Base-by-base conservation (phyloP, 2,888 invertebrate genomes). In the Germaria angustata region DNA sequence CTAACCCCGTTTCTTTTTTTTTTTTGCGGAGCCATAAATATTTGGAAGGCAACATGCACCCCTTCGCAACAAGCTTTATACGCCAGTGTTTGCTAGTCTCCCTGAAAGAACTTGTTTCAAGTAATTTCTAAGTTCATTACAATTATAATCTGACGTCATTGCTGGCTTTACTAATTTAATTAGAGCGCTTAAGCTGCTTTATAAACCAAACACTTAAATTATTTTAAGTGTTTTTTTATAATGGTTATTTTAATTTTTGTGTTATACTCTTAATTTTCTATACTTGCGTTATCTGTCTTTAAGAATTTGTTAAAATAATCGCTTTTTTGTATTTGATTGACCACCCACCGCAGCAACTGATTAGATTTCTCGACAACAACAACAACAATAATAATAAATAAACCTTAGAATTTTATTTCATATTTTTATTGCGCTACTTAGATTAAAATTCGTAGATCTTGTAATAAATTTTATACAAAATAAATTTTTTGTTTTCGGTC, bases 321-420 rank as follows among this genome's bases (percentile, higher is more conserved):
- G 36, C 11, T 24, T 8, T 55, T 71, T 44, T 41, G 53, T n/a
- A 72, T 59, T 55, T 57, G 22, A 65, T 24, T 68, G 80, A 69
- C 80, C 80, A 80, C 80, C 80, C 80, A 76, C 80, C 63, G 63
- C 80, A 66, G 15, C 34, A 13, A 63, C 34, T 73, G 80, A 80
- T 80, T 69, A 80, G 55, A 69, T 68, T 63, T 36, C 53, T 13
- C 17, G 20, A 8, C 15, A 39, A 46, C 20, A 63, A 28, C 6
- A 53, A 41, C 13, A 34, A 24, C 46, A 2, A 46, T 28, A 28
- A 28, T 28, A 5, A n/a, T n/a, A n/a, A n/a, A n/a, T n/a, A 17
- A 69, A 44, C 11, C 57, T 17, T 66, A n/a, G 59, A 59, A 61
- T 32, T 32, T 13, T 22, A 17, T 57, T 61, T 46, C 22, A 9